These are phyloP conservation scores for Chymomyza fuscimana DNA, from an alignment of 2,888 invertebrate species.

Conservation along the genomic window DNA sequence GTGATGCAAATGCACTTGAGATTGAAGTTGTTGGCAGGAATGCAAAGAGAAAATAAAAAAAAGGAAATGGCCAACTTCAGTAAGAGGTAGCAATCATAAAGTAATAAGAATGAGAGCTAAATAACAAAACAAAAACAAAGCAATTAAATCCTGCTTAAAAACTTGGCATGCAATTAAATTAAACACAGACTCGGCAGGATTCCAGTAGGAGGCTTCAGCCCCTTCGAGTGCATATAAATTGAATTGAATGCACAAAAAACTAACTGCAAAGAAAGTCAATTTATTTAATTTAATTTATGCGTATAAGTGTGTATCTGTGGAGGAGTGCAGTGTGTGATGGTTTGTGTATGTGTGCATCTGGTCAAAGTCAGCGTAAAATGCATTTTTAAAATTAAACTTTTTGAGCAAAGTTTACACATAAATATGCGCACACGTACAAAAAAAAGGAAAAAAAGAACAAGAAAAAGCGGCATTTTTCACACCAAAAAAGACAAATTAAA, in stretches of 20 bases:
- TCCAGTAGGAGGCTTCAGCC: not conserved
- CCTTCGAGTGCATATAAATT: slow-evolving; percentile 27
- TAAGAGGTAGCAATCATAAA: not conserved
- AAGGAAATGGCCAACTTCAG: too few species aligned
- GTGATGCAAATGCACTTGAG: not conserved
- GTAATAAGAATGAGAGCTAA: not conserved
- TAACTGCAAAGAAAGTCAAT: slow-evolving; percentile 33
- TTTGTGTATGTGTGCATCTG: not conserved
- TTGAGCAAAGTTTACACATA: slow-evolving; percentile 49
- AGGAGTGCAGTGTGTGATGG: not conserved
- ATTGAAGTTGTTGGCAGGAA: not conserved
- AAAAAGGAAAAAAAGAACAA: not conserved
- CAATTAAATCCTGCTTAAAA: slow-evolving; percentile 25
- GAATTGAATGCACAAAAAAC: slow-evolving; percentile 22
- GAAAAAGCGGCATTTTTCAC: not conserved
- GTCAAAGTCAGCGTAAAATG: slow-evolving; percentile 22
- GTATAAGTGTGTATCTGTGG: not conserved
- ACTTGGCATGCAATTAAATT: slow-evolving; percentile 33
- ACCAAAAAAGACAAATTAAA: not conserved
- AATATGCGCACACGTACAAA: slow-evolving; percentile 39
- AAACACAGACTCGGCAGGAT: not conserved
- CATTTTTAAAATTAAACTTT: slow-evolving; percentile 52
- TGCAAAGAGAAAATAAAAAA: too few species aligned
- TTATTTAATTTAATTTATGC: slow-evolving; percentile 47
- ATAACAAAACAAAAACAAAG: slow-evolving; percentile 17